Evolutionary conservation across 2,113 vertebrate species (phyloP).

Genomic region (Tachycineta bicolor): DNA sequence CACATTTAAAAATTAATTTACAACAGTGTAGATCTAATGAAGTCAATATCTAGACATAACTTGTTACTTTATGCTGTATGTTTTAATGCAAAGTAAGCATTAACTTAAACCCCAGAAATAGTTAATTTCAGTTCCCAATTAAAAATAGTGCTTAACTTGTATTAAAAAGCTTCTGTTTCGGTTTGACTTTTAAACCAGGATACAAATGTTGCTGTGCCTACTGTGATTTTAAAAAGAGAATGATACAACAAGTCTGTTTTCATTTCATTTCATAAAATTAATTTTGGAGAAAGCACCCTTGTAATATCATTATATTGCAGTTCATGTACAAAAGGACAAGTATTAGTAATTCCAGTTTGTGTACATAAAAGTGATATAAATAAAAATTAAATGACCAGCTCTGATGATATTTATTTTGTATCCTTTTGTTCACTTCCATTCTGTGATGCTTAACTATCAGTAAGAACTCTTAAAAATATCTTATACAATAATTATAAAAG

Average conservation of each 20-base stretch:
- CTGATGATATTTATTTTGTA: background rate
- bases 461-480: background rate
- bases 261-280: background rate
- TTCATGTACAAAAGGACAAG: background rate
- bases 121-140: slow-evolving; percentile 45
- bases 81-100: background rate
- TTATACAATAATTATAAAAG: background rate
- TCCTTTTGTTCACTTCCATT: background rate
- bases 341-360: background rate
- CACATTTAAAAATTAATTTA: background rate
- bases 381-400: background rate
- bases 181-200: slow-evolving; percentile 1
- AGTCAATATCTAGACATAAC: background rate
- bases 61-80: background rate
- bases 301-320: background rate
- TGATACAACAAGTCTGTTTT: background rate
- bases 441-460: background rate
- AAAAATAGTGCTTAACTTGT: background rate
- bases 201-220: background rate
- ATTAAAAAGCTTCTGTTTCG: background rate
- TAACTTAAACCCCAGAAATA: background rate
- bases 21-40: background rate
- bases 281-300: background rate
- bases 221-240: background rate
- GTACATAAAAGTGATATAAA: background rate